phyloP scores from a whole-genome alignment of 1,140 invertebrate species.

The Helicoverpa zea region DNA sequence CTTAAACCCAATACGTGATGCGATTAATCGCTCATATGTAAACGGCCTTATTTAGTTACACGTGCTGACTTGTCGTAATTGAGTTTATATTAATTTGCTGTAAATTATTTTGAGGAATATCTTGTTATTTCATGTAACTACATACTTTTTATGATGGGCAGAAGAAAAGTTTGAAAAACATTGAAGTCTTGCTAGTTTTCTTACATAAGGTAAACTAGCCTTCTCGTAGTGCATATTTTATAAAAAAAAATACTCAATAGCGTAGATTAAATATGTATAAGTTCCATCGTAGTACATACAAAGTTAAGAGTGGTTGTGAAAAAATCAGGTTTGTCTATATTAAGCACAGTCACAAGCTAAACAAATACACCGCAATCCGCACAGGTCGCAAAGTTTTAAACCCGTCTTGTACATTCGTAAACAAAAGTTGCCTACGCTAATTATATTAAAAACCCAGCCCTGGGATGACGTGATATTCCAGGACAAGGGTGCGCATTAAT shows the following conservation, averaged over 20 bases:
- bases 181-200: too few relatives aligned
- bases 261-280: too few relatives aligned
- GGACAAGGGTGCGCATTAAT: conserved; percentile 68
- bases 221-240: too few relatives aligned
- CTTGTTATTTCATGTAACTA: too few relatives aligned
- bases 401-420: conserved; percentile 53
- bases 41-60: background rate
- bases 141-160: too few relatives aligned
- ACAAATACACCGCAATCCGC: background rate
- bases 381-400: conserved; percentile 31
- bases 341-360: background rate
- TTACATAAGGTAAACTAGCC: too few relatives aligned
- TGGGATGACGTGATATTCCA: conserved; percentile 63
- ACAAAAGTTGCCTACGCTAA: conserved; percentile 62
- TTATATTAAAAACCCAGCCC: conserved; percentile 67
- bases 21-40: conserved; percentile 13
- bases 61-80: background rate
- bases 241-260: too few relatives aligned
- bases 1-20: conserved; percentile 17
- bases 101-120: background rate
- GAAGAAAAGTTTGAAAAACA: too few relatives aligned
- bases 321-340: background rate
- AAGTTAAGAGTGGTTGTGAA: background rate
- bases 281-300: too few relatives aligned
- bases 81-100: background rate